Conservation (phyloP, 2,113 vertebrate genomes). For the Catharus minimus region DNA sequence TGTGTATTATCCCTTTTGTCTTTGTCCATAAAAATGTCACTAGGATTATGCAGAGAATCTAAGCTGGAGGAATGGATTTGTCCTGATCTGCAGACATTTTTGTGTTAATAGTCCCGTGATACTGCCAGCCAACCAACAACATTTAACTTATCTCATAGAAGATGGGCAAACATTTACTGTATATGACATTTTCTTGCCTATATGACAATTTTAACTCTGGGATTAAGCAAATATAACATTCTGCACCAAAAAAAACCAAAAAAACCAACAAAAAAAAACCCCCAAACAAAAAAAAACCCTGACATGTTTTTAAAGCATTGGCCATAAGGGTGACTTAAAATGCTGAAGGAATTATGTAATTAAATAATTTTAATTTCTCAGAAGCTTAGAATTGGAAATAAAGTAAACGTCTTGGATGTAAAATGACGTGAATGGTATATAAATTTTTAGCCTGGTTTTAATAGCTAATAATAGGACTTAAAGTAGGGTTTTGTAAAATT, state of each 20-base stretch:
- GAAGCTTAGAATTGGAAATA: background rate
- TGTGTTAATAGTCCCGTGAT: background rate
- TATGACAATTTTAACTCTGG: background rate
- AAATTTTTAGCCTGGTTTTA: background rate
- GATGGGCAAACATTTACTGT: background rate
- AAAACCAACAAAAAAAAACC: no score
- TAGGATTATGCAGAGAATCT: background rate
- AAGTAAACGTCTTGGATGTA: background rate
- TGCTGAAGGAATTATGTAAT: background rate
- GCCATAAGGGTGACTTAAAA: background rate
- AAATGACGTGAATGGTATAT: background rate
- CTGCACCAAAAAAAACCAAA: background rate
- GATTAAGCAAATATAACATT: background rate
- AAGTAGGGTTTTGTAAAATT: background rate
- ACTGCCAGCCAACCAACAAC: background rate
- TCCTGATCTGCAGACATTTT: background rate
- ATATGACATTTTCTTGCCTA: background rate
- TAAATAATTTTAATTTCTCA: background rate
- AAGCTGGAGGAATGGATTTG: background rate
- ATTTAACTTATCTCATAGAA: background rate
- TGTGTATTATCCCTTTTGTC: background rate
- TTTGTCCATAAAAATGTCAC: background rate
- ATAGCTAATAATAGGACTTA: slow-evolving; percentile 8
- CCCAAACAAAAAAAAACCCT: background rate
- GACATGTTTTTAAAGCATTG: background rate